Conservation (phyloP, 1,140 invertebrate species). For the Microplitis mediator region DNA sequence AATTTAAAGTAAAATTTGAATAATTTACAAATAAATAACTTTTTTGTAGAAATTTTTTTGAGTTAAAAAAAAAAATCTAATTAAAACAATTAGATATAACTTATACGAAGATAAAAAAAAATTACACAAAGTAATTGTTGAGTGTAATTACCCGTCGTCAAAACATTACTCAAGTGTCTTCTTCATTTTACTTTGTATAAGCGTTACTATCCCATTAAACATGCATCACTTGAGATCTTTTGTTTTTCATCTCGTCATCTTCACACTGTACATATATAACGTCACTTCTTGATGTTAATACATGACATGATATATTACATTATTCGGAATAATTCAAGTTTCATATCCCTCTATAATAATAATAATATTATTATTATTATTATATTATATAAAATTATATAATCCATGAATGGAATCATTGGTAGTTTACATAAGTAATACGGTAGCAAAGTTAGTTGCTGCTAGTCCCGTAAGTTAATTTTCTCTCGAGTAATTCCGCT, state of each 20-base stretch:
- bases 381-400: neutral
- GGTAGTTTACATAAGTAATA: neutral
- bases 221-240: neutral
- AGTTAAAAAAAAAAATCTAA: no score
- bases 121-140: neutral
- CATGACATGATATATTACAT: neutral
- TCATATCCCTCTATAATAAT: no score
- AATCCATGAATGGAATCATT: neutral
- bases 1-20: no score
- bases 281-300: neutral
- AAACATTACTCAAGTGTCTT: conserved; percentile 35
- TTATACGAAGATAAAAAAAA: neutral
- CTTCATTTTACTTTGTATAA: conserved; percentile 24
- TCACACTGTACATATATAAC: neutral
- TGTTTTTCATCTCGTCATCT: neutral
- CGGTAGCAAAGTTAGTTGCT: neutral
- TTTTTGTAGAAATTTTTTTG: no score
- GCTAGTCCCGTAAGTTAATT: no score
- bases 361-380: no score
- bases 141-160: conserved; percentile 5
- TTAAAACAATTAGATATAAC: neutral
- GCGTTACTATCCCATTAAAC: neutral
- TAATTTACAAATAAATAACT: no score
- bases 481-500: neutral
- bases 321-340: neutral